Conservation (phyloP, 1,140 invertebrate species). For the Drosophila malerkotliana region DNA sequence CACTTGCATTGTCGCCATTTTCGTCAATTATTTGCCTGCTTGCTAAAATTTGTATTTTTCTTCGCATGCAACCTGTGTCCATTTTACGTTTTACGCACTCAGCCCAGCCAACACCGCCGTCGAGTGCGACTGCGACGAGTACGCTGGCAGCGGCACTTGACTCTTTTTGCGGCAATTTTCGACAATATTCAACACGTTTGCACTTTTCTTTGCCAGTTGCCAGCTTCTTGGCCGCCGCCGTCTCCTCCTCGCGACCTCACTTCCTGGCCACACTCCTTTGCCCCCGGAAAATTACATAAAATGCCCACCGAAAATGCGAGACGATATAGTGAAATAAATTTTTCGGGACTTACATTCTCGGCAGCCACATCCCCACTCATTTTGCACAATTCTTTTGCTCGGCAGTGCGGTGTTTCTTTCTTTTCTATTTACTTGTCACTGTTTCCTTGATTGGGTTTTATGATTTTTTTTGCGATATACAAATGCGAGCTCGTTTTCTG, state of each 20-base stretch:
- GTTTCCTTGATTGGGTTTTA: neutral
- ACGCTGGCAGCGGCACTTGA: slow-evolving; percentile 48
- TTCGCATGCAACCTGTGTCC: neutral
- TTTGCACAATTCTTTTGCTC: slow-evolving; percentile 64
- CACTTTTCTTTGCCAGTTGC: slow-evolving; percentile 36
- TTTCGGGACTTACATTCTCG: slow-evolving; percentile 73
- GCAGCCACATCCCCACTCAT: slow-evolving; percentile 80
- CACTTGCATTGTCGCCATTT: slow-evolving; percentile 79
- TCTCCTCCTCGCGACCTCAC: neutral
- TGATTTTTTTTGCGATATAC: neutral
- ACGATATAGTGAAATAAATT: neutral
- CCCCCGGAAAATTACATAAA: slow-evolving; percentile 68
- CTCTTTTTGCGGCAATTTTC: slow-evolving; percentile 19
- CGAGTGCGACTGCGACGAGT: slow-evolving; percentile 14
- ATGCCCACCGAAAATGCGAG: slow-evolving; percentile 9
- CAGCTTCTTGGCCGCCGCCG: neutral
- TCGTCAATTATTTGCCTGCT: slow-evolving; percentile 71
- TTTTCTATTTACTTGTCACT: slow-evolving; percentile 2
- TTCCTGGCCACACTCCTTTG: slow-evolving; percentile 1
- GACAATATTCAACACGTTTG: slow-evolving; percentile 62
- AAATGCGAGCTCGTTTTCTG: neutral
- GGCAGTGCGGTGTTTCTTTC: slow-evolving; percentile 61
- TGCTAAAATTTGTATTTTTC: slow-evolving; percentile 11
- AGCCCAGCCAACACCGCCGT: slow-evolving; percentile 14
- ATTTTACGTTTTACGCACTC: slow-evolving; percentile 29